phyloP scores from a whole-genome alignment of 2,113 vertebrate genomes.

The Aldabrachelys gigantea region DNA sequence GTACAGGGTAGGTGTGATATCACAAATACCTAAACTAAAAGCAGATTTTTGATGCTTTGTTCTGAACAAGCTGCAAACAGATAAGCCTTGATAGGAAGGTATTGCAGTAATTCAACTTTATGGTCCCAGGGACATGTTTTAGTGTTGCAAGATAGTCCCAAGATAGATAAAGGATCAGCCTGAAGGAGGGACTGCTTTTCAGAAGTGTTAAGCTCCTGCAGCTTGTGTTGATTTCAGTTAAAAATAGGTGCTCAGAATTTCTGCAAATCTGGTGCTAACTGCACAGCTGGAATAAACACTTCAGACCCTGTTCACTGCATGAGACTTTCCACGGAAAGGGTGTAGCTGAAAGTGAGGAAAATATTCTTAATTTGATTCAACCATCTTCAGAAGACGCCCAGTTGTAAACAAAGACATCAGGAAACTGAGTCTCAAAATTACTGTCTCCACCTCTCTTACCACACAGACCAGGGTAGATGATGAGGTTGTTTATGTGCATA shows the following conservation, averaged over 20 bases:
- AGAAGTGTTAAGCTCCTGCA: background rate
- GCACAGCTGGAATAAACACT: background rate
- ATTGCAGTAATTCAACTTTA: background rate
- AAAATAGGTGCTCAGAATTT: background rate
- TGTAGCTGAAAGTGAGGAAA: conserved; percentile 4
- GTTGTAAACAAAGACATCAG: background rate
- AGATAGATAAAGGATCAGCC: background rate
- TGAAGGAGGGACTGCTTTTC: background rate
- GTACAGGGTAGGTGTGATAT: background rate
- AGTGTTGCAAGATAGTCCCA: background rate
- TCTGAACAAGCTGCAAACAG: background rate
- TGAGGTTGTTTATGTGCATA: background rate
- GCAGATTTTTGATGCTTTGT: background rate
- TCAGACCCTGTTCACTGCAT: accelerated
- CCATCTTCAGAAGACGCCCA: background rate
- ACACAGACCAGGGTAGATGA: background rate
- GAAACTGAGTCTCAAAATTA: background rate
- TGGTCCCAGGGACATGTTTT: background rate
- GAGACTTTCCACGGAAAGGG: background rate
- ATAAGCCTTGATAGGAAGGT: background rate
- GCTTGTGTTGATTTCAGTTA: background rate
- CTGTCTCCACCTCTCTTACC: background rate
- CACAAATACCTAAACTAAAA: background rate
- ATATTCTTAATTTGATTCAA: conserved; percentile 15
- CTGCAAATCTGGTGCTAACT: background rate